Base-by-base conservation (phyloP, 1,140 invertebrate genomes). In the Riptortus pedestris region DNA sequence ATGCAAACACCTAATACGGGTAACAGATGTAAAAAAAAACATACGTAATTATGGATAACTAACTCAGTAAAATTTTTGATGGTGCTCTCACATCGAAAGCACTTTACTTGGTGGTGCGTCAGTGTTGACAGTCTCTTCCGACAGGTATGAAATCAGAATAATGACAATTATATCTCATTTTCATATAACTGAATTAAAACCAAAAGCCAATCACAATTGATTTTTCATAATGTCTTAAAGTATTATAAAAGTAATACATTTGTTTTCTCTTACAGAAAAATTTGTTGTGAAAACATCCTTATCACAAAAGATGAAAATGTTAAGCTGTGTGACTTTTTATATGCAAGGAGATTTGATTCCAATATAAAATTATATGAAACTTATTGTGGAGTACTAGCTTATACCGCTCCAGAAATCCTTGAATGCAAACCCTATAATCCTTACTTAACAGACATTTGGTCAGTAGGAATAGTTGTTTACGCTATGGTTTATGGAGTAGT, bases 331-430 rank as follows among this genome's bases (percentile, higher is more conserved):
- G 51, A 55, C n/a, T 55, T 55, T 24, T 26, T 24, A 5, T 55
- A 55, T 24, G 20, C 18, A 14, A 55, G 51, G 14, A 12, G 1
- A 2, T 16, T 26, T 2, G 24, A 24, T 2, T 0, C 14, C 9
- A 26, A 14, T 16, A 26, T 0, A 7, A 24, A 27, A 24, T 9
- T 45, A 26, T 20, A 20, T 14, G 12, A 60, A 2, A 60, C 59
- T 14, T 60, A 20, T n/a, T 60, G 59, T 26, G 59, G 59, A 43
- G 28, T 20, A 0, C 38, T 60, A 3, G 59, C 31, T 18, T 60
- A 22, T 26, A 38, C 59, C 14, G 59, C 59, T 22, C 59, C 59
- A 12, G 59, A 60, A 24, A 43, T 60, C 31, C 33, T 60, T 3
- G 33, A 43, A 43, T 38, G 28, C 16, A 60, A 43, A n/a, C 31